Evolutionary conservation across 2,888 invertebrate species (phyloP).

Genomic region (Xestia xanthographa): DNA sequence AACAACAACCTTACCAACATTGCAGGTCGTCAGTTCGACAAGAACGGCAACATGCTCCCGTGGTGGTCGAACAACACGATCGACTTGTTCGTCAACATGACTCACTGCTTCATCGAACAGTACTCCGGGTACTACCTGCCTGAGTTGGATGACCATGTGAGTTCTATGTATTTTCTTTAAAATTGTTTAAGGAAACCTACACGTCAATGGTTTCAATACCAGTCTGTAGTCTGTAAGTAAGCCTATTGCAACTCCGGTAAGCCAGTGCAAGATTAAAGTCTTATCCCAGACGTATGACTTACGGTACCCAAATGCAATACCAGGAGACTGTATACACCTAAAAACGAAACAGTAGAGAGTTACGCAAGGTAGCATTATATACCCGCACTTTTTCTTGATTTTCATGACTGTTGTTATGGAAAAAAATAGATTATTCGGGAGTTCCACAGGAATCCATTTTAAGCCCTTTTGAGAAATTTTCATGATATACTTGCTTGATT

Average conservation of each 20-base stretch:
- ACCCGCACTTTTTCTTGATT: background rate
- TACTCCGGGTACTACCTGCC: conserved; percentile 93
- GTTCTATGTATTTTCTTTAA: conserved; percentile 55
- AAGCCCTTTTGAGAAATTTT: background rate
- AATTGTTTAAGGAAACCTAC: background rate
- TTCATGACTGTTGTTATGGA: too few relatives aligned
- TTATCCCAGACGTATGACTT: background rate
- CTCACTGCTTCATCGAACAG: conserved; percentile 96
- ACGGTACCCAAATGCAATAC: background rate
- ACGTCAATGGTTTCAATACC: background rate
- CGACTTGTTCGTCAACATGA: conserved; percentile 93
- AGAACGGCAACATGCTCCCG: conserved; percentile 95
- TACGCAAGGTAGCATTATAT: background rate
- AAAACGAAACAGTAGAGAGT: background rate
- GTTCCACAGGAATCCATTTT: background rate
- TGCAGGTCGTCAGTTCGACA: conserved; percentile 95
- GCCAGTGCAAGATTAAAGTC: background rate
- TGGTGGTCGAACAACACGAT: conserved; percentile 97
- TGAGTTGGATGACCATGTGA: conserved; percentile 92
- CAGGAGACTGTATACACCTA: too few relatives aligned
- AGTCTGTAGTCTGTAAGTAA: too few relatives aligned
- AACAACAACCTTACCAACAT: too few relatives aligned
- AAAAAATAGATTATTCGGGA: background rate
- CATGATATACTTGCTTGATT: background rate
- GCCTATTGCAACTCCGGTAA: background rate